phyloP scores from a whole-genome alignment of 2,888 invertebrate genomes.

The Hirtodrosophila trivittata region DNA sequence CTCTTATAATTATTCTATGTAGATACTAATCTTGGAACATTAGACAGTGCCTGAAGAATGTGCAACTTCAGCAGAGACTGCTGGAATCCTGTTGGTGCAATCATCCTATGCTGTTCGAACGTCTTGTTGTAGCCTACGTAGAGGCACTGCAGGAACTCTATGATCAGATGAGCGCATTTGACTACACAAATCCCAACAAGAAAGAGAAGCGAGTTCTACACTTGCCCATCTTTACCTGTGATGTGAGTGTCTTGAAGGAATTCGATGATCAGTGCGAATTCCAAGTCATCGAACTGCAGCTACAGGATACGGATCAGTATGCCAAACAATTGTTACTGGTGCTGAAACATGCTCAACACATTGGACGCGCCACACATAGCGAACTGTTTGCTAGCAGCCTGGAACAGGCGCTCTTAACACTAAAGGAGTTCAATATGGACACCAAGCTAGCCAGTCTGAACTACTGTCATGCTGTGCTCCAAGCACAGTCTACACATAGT shows the following conservation, averaged over 20 bases:
- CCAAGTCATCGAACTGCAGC: conserved; percentile 52
- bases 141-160: conserved; percentile 65
- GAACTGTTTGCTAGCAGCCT: conserved; percentile 63
- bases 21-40: not conserved
- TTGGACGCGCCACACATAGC: conserved; percentile 69
- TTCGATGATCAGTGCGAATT: conserved; percentile 66
- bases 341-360: conserved; percentile 62
- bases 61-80: conserved; percentile 78
- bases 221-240: conserved; percentile 58
- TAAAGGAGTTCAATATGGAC: conserved; percentile 70
- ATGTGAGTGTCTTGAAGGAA: conserved; percentile 58
- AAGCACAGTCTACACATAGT: conserved; percentile 30
- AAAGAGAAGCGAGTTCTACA: conserved; percentile 3
- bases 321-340: conserved; percentile 67
- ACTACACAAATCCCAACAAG: conserved; percentile 28
- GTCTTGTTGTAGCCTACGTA: conserved; percentile 66
- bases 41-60: conserved; percentile 73
- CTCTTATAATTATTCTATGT: too few species aligned
- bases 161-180: conserved; percentile 39
- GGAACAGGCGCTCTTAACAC: conserved; percentile 57
- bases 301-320: conserved; percentile 56
- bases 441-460: conserved; percentile 71
- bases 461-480: conserved; percentile 68
- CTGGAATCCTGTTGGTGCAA: conserved; percentile 79
- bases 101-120: conserved; percentile 74